Percentiles rank a stretch among this genome's conserved stretches.
These are phyloP conservation scores for Abrostola triplasia DNA, from an alignment of 2,888 invertebrate species.

Conservation along the genomic window DNA sequence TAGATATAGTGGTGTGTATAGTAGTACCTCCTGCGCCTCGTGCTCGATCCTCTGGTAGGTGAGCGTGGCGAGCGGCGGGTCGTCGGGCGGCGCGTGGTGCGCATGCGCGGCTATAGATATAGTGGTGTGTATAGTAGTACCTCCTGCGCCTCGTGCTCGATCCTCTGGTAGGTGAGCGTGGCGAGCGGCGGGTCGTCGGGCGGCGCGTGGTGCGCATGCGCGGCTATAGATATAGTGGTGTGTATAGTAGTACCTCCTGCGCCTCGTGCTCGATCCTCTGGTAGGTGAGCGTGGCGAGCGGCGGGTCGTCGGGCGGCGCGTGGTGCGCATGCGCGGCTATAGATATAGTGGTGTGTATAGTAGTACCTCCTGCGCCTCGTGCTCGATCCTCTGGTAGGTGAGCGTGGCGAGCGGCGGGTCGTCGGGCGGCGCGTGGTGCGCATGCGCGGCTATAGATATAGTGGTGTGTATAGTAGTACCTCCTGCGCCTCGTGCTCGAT, in stretches of 20 bases:
- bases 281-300: constrained; percentile 85
- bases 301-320: constrained; percentile 32
- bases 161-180: constrained; percentile 90
- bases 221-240: background rate
- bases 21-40: constrained; percentile 92
- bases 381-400: constrained; percentile 92
- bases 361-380: constrained; percentile 92
- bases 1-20: background rate
- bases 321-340: background rate
- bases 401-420: constrained; percentile 71
- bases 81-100: constrained; percentile 19
- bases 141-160: constrained; percentile 93
- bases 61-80: constrained; percentile 71
- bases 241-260: constrained; percentile 89
- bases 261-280: constrained; percentile 93
- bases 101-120: background rate
- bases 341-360: too few species aligned
- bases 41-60: constrained; percentile 92
- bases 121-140: constrained; percentile 64
- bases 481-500: constrained; percentile 93
- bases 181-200: constrained; percentile 40
- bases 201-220: constrained; percentile 6
- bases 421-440: constrained; percentile 13
- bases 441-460: background rate
- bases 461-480: constrained; percentile 72